Evolutionary conservation across 1,140 invertebrate species (phyloP), one percentile per base, ranked within the genome.

Genomic region (Lordiphosa collinella): DNA sequence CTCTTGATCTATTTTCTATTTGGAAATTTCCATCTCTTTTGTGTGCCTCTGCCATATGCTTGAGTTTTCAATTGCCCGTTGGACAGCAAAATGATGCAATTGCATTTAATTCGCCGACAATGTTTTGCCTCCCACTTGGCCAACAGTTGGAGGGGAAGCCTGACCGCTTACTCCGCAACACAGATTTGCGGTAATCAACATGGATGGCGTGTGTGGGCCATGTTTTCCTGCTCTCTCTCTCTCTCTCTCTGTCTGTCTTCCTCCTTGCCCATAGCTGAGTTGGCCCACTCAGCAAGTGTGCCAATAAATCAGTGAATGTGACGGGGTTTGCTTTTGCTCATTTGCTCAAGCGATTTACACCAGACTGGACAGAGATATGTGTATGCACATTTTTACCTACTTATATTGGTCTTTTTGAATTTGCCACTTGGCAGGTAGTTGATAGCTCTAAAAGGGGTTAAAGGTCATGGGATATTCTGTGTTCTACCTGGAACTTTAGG

Each of bases 251-350:
- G 11, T 13, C 40, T 9, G 9, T 18, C 29, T 22, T 31, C 29
- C 12, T 14, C 36, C 8, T 12, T 40, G 37, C 37, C 37, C 36
- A n/a, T 14, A 38, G 12, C 29, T 16, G n/a, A 48, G 62, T 53
- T 80, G 76, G 66, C 71, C 75, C 57, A 75, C 66, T 82, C 66
- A 34, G 22, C 65, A 57, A 67, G 57, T 82, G 75, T 73, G 75
- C 76, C 76, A 80, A 80, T 80, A 80, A 80, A 80, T 75, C 76
- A 82, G 49, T 53, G 76, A 80, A 71, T 73, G 60, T 82, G 60
- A 64, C 74, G 74, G 51, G 41, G 41, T 3, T 10, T 14, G 31
- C 13, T 12, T 34, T 11, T 34, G 16, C 13, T 36, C 31, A 22
- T 22, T 16, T 49, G 47, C 14, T 25, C 50, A 37, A 8, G 32